Evolutionary conservation across 2,888 invertebrate genomes (phyloP), one percentile per base, ranked within the genome.

Genomic region (Phorcus lineatus): DNA sequence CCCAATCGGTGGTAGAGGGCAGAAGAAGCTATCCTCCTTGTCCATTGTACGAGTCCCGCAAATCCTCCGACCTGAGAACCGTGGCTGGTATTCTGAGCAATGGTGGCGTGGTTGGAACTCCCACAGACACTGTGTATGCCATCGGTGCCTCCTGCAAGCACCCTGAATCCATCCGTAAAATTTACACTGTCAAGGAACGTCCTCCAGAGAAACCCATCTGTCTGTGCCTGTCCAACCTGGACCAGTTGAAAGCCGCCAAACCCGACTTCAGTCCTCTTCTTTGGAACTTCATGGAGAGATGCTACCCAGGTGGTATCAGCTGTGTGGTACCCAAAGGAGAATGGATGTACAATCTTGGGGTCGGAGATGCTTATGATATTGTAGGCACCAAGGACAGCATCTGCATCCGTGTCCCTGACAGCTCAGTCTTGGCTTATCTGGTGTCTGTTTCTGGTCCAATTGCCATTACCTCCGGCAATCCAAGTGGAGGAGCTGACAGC

Each of bases 121-220:
- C 88, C 17, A 88, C 88, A 19, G 88, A 88, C 80, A 88, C 88
- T 0, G 88, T 88, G 22, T 88, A 88, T 77, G 88, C 87, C n/a
- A 78, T 88, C 13, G 87, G 81, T 19, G 87, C 85, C 36, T 88
- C 87, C 16, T 88, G 87, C 78, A 86, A 84, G 79, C 81, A 84
- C 36, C 88, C 88, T 11, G 84, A 83, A 28, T 86, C 86, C 31
- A 86, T 88, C 53, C 83, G 78, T 24, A 84, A 83, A 13, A 86
- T 88, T 22, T 88, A 88, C 81, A 82, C 86, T 76, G 83, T 88
- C 62, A 88, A 88, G 78, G 86, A 83, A 28, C 74, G 74, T 40
- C 88, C 88, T 13, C 80, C 87, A n/a, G 87, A 87, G 81, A 88
- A 88, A 78, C 88, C 88, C 17, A 88, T 88, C 62, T 88, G 88